phyloP scores from a whole-genome alignment of 2,797 vertebrate species.

The Leptatherina wallacei region DNA sequence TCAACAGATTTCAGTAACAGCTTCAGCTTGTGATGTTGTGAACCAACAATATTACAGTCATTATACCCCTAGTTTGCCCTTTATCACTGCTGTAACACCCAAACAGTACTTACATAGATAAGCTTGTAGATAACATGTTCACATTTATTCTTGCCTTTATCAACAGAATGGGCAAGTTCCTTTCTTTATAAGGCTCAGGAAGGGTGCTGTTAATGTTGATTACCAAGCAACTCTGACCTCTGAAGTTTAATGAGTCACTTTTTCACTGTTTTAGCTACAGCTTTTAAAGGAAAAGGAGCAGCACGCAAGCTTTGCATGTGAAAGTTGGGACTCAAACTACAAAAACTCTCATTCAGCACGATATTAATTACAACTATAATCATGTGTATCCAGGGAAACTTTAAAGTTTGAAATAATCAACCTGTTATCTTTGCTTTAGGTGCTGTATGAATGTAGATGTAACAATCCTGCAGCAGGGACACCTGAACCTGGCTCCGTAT shows the following conservation, averaged over 20 bases:
- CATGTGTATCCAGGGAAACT: background rate
- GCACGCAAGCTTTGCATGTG: background rate
- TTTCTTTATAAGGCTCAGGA: conserved; percentile 29
- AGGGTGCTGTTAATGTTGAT: conserved; percentile 42
- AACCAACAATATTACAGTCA: background rate
- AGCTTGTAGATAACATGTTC: conserved; percentile 39
- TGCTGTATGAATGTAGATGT: conserved; percentile 10
- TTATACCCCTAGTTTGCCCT: conserved; percentile 12
- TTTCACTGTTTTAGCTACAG: conserved; percentile 44
- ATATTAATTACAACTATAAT: background rate
- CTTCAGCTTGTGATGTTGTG: background rate
- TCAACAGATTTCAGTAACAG: background rate
- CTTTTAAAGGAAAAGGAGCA: conserved; percentile 18
- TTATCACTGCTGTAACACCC: conserved; percentile 43
- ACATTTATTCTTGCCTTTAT: conserved; percentile 56
- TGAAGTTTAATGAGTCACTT: conserved; percentile 58
- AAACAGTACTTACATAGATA: conserved; percentile 52
- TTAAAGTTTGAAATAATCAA: background rate
- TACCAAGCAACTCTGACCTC: conserved; percentile 51
- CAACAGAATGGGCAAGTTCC: conserved; percentile 38
- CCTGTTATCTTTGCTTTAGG: conserved; percentile 1
- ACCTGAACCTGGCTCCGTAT: conserved; percentile 35
- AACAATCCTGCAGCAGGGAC: conserved; percentile 32
- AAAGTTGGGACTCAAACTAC: background rate
- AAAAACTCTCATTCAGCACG: background rate